phyloP scores from a whole-genome alignment of 2,113 vertebrate species.

The Cyanoramphus novaezelandiae region DNA sequence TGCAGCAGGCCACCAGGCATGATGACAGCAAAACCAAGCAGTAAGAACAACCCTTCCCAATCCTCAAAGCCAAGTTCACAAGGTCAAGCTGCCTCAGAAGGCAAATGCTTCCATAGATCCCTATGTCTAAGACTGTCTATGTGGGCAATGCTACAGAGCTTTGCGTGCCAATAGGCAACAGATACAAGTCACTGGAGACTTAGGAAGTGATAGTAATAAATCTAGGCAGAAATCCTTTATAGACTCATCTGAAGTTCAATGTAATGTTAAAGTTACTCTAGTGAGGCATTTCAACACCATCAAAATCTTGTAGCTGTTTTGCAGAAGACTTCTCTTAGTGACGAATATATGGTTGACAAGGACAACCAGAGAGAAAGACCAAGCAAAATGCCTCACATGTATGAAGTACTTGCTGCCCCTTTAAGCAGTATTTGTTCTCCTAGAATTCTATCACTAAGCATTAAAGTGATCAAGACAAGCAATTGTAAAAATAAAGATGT shows the following conservation, averaged over 20 bases:
- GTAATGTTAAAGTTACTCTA: not conserved
- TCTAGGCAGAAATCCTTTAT: not conserved
- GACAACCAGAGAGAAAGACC: not conserved
- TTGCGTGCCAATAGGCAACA: not conserved
- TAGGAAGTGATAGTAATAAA: not conserved
- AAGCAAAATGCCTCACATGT: not conserved
- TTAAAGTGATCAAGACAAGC: not conserved
- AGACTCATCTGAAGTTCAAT: not conserved
- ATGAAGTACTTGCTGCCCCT: not conserved
- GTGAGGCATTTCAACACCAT: not conserved
- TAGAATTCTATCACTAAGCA: not conserved
- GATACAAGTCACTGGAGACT: fast-evolving
- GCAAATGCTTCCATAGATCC: not conserved
- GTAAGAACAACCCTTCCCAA: not conserved
- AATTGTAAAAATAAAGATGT: not conserved
- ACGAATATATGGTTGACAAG: not conserved
- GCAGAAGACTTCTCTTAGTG: not conserved
- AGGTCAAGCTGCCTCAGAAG: not conserved
- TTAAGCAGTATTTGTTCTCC: not conserved
- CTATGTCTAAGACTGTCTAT: not conserved
- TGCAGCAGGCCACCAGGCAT: not conserved
- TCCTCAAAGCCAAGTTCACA: not conserved
- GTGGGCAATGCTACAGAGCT: not conserved
- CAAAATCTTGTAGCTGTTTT: not conserved
- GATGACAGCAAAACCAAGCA: not conserved